Percentiles rank a stretch among this genome's conserved stretches.
These are phyloP conservation scores for Caenorhabditis sp. DNA, from an alignment of 2,888 invertebrate species.

Conservation along the genomic window DNA sequence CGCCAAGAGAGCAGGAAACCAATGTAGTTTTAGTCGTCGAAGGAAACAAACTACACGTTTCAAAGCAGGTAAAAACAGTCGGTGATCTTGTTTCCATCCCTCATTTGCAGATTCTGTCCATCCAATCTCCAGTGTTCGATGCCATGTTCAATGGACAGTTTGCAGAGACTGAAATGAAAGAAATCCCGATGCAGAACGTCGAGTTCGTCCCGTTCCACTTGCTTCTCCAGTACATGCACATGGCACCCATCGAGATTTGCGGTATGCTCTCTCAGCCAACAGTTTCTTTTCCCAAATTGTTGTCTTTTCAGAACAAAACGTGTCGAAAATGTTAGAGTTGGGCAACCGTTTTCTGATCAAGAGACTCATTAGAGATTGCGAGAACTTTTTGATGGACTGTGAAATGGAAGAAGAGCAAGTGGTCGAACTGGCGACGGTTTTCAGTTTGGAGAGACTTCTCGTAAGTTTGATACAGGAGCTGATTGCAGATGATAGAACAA, in stretches of 20 bases:
- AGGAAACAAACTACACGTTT: constrained; percentile 23
- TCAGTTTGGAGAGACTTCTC: constrained; percentile 28
- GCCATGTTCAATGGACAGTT: constrained; percentile 32
- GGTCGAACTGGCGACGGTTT: constrained; percentile 20
- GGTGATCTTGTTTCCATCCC: background rate
- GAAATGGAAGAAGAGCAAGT: constrained; percentile 21
- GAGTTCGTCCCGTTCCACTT: constrained; percentile 27
- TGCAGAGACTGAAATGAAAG: constrained; percentile 3
- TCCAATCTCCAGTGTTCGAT: constrained; percentile 30
- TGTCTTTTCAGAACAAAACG: constrained; percentile 22
- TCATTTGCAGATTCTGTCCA: constrained; percentile 25
- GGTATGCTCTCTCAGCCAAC: constrained; percentile 8
- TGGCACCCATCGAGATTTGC: constrained; percentile 30
- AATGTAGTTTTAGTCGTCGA: constrained; percentile 28
- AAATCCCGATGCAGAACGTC: constrained; percentile 19
- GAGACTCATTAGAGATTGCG: constrained; percentile 30
- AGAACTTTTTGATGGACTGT: constrained; percentile 25
- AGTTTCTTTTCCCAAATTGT: background rate
- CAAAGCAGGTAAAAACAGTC: constrained; percentile 17
- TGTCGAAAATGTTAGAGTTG: constrained; percentile 23
- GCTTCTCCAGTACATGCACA: constrained; percentile 39
- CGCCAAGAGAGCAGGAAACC: background rate
- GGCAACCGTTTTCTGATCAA: constrained; percentile 38
- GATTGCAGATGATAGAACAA: background rate
- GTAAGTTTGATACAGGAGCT: background rate